These are phyloP conservation scores for Gymnoscopelus braueri DNA, from an alignment of 2,797 vertebrate species.

Conservation along the genomic window DNA sequence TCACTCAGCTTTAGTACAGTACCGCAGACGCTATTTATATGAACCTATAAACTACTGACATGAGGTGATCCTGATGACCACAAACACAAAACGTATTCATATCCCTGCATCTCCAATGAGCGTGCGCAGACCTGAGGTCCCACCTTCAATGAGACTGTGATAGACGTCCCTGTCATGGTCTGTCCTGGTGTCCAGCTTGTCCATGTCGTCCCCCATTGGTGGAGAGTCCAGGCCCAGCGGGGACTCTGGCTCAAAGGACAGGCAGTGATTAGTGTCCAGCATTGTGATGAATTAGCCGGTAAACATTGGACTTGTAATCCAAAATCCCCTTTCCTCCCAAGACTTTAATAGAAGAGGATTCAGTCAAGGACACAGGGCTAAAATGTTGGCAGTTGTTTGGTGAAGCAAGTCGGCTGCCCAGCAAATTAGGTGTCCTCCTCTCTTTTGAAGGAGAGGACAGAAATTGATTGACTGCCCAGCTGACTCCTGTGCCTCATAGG, in stretches of 20 bases:
- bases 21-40: slow-evolving; percentile 38
- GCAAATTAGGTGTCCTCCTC: slow-evolving; percentile 34
- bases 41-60: slow-evolving; percentile 26
- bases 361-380: not conserved
- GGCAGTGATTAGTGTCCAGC: slow-evolving; percentile 83
- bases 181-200: slow-evolving; percentile 69
- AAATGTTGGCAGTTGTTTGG: not conserved
- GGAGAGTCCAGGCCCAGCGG: slow-evolving; percentile 73
- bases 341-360: slow-evolving; percentile 28
- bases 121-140: slow-evolving; percentile 45
- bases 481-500: slow-evolving; percentile 19
- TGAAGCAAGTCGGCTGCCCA: slow-evolving; percentile 33
- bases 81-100: slow-evolving; percentile 42
- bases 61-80: slow-evolving; percentile 25
- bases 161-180: slow-evolving; percentile 79
- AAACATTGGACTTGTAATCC: slow-evolving; percentile 55
- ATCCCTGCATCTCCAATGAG: slow-evolving; percentile 25
- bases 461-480: slow-evolving; percentile 29
- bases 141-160: slow-evolving; percentile 86
- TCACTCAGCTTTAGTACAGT: slow-evolving; percentile 21
- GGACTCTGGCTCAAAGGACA: slow-evolving; percentile 75
- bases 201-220: slow-evolving; percentile 73
- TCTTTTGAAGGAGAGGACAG: slow-evolving; percentile 30
- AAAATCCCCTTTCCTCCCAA: slow-evolving; percentile 25
- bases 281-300: slow-evolving; percentile 69